Evolutionary conservation across 2,888 invertebrate species (phyloP), one percentile per base, ranked within the genome.

Genomic region (Automeris io): DNA sequence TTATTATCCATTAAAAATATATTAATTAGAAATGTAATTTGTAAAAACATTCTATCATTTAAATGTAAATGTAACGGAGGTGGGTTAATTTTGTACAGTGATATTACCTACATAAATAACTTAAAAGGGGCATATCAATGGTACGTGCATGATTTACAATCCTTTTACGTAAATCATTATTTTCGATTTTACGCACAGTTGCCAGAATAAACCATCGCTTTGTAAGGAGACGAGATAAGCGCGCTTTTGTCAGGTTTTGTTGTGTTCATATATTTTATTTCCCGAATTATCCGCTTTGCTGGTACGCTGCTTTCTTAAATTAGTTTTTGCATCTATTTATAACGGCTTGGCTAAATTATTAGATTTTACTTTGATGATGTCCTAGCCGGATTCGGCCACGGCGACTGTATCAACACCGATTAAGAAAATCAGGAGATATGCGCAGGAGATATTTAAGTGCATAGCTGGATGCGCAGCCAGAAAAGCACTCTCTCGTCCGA

Each of bases 111-210:
- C 42, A 45, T 40, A 48, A 53, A 44, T 42, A 40, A 45, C 47
- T 47, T 46, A 42, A 46, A 35, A 50, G n/a, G n/a, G n/a, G n/a
- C 52, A 55, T 41, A 46, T 51, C 50, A 51, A 43, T 40, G 36
- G 37, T 41, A 58, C 60, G 53, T 56, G 61, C 46, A 44, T 54
- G 57, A 54, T 52, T 54, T 57, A 49, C 51, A 47, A 50, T 51
- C 35, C 37, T 40, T 36, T 43, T 45, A 36, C 45, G 48, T 51
- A 56, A 54, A 59, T 57, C 57, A 57, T 47, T 43, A 41, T 49
- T 47, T 49, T 40, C 40, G 43, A 49, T 52, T 52, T 44, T 48
- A 45, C 41, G 33, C 26, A 19, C 24, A 35, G 44, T 42, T 39
- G 40, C 49, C 39, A 45, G 47, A 42, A 47, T 50, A 45, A 47